Conservation (phyloP, 1,140 invertebrate species). For the Drosophila ambigua region DNA sequence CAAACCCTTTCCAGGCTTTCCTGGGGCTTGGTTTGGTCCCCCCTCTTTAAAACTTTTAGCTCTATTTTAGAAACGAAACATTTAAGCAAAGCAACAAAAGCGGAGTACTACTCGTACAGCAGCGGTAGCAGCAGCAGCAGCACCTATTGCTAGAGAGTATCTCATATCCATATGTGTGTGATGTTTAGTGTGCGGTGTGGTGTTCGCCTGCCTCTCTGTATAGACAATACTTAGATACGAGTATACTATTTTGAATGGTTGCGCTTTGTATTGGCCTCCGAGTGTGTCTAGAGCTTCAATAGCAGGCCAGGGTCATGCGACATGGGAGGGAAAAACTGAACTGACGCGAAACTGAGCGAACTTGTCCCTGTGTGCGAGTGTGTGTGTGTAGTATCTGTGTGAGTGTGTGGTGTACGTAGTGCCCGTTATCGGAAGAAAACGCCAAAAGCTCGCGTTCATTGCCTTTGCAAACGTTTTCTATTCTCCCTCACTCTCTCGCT, state of each 20-base stretch:
- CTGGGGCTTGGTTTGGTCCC: background rate
- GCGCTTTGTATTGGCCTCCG: conserved; percentile 80
- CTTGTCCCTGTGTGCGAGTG: conserved; percentile 8
- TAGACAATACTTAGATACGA: conserved; percentile 43
- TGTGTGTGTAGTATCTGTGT: conserved; percentile 22
- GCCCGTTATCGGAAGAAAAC: conserved; percentile 83
- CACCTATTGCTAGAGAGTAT: conserved; percentile 15
- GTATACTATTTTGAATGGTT: conserved; percentile 80
- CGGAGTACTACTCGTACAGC: conserved; percentile 2
- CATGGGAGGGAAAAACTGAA: conserved; percentile 76
- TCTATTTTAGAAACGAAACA: conserved; percentile 22
- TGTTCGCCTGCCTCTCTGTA: conserved; percentile 4
- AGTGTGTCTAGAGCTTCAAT: conserved; percentile 82
- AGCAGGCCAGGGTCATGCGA: conserved; percentile 83
- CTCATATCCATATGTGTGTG: conserved; percentile 10
- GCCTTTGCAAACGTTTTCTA: conserved; percentile 71
- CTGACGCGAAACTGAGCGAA: conserved; percentile 71
- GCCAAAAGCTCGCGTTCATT: conserved; percentile 82
- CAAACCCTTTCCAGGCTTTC: background rate
- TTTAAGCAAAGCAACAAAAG: background rate
- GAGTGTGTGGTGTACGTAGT: conserved; percentile 50
- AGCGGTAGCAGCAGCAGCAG: conserved; percentile 2
- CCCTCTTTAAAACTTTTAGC: background rate
- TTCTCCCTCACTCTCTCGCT: conserved; percentile 20
- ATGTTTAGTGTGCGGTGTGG: conserved; percentile 14